Conservation (phyloP, 2,113 vertebrate species). For the Natator depressus region DNA sequence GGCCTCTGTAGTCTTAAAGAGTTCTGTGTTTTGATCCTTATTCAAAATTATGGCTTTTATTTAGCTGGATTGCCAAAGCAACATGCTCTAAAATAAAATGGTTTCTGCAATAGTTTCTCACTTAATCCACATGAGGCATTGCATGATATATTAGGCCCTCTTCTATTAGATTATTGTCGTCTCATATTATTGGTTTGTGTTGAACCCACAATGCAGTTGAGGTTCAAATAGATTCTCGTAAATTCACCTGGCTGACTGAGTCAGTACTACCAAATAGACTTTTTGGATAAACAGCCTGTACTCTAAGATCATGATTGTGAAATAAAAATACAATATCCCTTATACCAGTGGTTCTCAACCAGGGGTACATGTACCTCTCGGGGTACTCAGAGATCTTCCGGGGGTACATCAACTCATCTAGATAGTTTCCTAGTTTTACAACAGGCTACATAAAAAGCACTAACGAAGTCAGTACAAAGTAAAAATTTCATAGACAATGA, state of each 20-base stretch:
- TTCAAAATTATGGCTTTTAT: not conserved
- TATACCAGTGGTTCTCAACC: not conserved
- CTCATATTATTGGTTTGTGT: not conserved
- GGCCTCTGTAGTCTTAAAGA: not conserved
- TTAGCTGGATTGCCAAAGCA: not conserved
- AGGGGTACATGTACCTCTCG: no score
- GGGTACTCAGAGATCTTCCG: no score
- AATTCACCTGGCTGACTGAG: constrained; percentile 13
- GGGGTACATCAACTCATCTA: no score
- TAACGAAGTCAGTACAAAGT: no score
- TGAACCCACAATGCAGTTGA: constrained; percentile 32
- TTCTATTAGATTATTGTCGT: constrained; percentile 4
- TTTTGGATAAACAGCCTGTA: not conserved
- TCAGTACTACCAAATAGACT: constrained; percentile 2
- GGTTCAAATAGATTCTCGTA: constrained; percentile 1
- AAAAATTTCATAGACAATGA: no score
- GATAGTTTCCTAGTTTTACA: no score
- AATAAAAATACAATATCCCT: not conserved
- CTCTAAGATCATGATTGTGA: constrained; percentile 25
- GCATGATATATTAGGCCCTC: not conserved
- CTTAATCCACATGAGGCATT: not conserved
- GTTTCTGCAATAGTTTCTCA: not conserved
- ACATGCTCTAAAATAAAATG: not conserved
- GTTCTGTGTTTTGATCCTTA: not conserved
- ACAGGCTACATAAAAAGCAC: no score